Conservation (phyloP, 64 coral and sea anemone genomes). For the Anthopleura sola region DNA sequence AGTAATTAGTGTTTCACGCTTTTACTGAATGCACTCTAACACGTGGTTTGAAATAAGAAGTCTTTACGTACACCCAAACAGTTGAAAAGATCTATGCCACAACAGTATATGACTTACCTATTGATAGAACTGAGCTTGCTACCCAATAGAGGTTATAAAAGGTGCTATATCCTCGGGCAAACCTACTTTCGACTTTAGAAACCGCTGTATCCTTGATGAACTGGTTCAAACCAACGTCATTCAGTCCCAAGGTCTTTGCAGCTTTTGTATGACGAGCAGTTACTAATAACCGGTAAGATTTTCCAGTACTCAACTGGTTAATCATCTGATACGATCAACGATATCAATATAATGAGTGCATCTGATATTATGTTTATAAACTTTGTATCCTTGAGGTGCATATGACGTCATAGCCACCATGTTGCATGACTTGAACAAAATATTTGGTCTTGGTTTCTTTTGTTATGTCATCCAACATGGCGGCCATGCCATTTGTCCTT, state of each 20-base stretch:
- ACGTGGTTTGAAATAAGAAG: no score
- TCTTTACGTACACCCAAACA: no score
- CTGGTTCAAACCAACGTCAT: not conserved
- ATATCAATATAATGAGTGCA: not conserved
- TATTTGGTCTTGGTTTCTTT: no score
- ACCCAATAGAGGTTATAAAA: not conserved
- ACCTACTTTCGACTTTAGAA: not conserved
- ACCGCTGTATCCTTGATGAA: not conserved
- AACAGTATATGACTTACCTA: not conserved
- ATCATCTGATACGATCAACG: not conserved
- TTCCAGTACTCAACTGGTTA: not conserved
- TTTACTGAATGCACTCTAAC: no score
- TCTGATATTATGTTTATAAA: no score
- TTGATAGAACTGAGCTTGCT: not conserved
- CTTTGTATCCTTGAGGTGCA: no score
- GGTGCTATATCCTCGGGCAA: not conserved
- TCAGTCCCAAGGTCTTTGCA: not conserved
- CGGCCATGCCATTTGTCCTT: no score
- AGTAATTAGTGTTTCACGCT: no score
- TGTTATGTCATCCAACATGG: no score
- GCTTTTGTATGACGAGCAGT: constrained; percentile 1
- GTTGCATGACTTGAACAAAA: no score
- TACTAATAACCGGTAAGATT: not conserved
- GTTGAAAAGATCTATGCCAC: no score
- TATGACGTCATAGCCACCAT: no score